phyloP scores from a whole-genome alignment of 2,797 vertebrate species.

The Semaprochilodus insignis region DNA sequence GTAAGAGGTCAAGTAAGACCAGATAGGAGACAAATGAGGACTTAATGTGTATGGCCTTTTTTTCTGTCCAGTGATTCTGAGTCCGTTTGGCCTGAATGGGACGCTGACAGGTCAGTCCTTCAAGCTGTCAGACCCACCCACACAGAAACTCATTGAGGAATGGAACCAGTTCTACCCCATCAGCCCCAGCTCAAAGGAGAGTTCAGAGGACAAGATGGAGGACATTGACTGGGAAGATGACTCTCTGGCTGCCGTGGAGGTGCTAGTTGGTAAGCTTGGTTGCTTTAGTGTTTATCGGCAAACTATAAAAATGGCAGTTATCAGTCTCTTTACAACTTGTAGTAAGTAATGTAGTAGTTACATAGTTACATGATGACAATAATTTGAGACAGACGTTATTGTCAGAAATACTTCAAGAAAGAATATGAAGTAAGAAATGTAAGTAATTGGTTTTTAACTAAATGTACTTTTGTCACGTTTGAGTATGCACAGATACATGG shows the following conservation, averaged over 20 bases:
- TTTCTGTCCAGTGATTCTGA: constrained; percentile 87
- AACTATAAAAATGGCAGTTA: too few relatives aligned
- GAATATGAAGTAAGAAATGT: neutral
- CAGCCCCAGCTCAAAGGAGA: constrained; percentile 87
- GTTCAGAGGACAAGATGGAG: constrained; percentile 89
- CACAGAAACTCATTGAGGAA: constrained; percentile 95
- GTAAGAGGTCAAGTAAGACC: neutral
- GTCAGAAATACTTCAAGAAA: neutral
- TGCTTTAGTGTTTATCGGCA: neutral
- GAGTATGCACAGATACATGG: neutral
- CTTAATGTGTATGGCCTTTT: neutral
- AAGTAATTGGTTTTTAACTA: too few relatives aligned
- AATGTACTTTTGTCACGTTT: neutral
- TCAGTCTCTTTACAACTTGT: too few relatives aligned
- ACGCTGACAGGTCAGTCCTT: constrained; percentile 97
- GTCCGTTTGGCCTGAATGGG: constrained; percentile 95
- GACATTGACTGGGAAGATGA: constrained; percentile 99
- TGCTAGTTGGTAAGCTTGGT: constrained; percentile 89
- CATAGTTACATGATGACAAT: too few relatives aligned
- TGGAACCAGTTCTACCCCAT: constrained; percentile 99
- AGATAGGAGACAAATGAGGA: neutral
- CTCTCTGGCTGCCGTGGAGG: constrained; percentile 95
- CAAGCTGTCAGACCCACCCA: constrained; percentile 97
- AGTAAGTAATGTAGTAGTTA: too few relatives aligned
- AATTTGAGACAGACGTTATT: neutral